Conservation (phyloP, 2,113 vertebrate genomes). For the Trogon surrucura region DNA sequence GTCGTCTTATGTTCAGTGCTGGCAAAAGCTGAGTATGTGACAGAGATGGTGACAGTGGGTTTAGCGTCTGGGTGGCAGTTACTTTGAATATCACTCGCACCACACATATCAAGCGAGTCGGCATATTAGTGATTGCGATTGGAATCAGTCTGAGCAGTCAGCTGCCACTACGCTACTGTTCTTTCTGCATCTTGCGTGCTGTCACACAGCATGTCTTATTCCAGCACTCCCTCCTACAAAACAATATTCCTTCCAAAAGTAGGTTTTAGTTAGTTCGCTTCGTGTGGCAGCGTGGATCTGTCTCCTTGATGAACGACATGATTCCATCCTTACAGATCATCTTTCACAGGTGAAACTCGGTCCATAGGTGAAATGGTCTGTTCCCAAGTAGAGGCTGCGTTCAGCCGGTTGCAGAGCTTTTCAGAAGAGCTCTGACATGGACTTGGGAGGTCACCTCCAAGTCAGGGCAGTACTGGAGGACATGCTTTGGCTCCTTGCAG, state of each 20-base stretch:
- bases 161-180: neutral
- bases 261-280: neutral
- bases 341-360: neutral
- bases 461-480: neutral
- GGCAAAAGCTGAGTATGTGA: neutral
- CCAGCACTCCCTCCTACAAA: conserved; percentile 3
- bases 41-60: conserved; percentile 21
- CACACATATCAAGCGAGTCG: neutral
- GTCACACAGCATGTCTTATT: neutral
- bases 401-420: rapidly evolving
- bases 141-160: neutral
- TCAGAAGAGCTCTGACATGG: neutral
- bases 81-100: neutral
- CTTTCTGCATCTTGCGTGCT: neutral
- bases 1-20: conserved; percentile 7
- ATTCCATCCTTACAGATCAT: neutral
- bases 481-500: neutral
- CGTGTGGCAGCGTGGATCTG: neutral
- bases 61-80: neutral
- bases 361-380: neutral
- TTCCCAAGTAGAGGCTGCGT: neutral
- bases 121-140: neutral
- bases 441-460: neutral
- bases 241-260: neutral
- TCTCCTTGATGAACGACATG: neutral